Evolutionary conservation across 2,113 vertebrate species (phyloP), one percentile per base, ranked within the genome.

Genomic region (Setophaga kirtlandii): DNA sequence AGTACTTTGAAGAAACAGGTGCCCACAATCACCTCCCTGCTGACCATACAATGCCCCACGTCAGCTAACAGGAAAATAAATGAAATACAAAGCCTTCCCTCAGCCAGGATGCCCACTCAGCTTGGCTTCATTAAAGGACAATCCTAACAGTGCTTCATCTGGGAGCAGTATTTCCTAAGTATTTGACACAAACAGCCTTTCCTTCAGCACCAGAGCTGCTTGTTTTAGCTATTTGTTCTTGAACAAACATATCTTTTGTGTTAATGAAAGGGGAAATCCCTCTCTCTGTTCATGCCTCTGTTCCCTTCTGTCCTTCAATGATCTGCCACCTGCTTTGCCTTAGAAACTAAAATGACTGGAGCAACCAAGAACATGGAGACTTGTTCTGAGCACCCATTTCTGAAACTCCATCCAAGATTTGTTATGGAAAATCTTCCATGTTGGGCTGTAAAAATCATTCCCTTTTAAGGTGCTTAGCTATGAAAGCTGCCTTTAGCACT

Each of bases 161-260:
- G 35, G 67, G 35, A 87, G 49, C 60, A 74, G 23, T 23, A 78
- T 79, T 91, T 90, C 75, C 70, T 65, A 46, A 28, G 20, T 46
- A 42, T 83, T 52, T 56, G 41, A 93, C 44, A 93, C 33, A 89
- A 87, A 50, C 6, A 83, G 68, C 28, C 55, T 87, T 70, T 89
- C 58, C 37, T 81, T 83, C 73, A 55, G 69, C 73, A 80, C 62
- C 68, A 90, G 78, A 75, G 53, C 41, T 62, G 37, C 31, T 28
- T 2, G 7, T 52, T 90, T 55, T 63, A 74, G 83, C 68, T 59
- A 62, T 70, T 89, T 93, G 63, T 23, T 89, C 60, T 86, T 93
- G 55, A 96, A 80, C 67, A 77, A 92, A 92, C 30, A 55, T 65
- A 93, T 88, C 86, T 86, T 80, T 47, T 87, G 76, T 63, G 69